Percentiles rank a stretch among this genome's conserved stretches.
phyloP scores from a whole-genome alignment of 2,888 invertebrate species.

The Glaucopsyche alexis region DNA sequence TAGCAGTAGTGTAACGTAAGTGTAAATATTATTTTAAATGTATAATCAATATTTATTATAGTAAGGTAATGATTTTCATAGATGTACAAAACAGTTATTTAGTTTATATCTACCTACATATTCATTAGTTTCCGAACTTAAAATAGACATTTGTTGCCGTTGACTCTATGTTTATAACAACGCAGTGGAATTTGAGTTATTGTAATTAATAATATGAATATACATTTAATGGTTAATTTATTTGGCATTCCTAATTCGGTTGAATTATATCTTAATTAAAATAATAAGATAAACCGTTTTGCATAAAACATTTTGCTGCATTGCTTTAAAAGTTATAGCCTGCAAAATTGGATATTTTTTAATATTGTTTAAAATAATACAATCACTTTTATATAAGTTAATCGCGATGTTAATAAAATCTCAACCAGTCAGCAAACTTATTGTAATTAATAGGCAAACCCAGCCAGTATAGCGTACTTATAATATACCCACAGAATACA shows the following conservation, averaged over 20 bases:
- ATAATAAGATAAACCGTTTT: not conserved
- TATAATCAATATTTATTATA: constrained; percentile 26
- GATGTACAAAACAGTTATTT: constrained; percentile 26
- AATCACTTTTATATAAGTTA: too few relatives aligned
- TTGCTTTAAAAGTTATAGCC: too few relatives aligned
- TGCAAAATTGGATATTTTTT: too few relatives aligned
- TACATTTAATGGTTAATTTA: constrained; percentile 2
- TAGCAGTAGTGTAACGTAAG: constrained; percentile 8
- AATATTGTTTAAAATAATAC: too few relatives aligned
- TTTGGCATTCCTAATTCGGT: constrained; percentile 6
- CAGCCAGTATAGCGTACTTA: too few relatives aligned
- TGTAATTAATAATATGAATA: constrained; percentile 1
- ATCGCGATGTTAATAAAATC: too few relatives aligned
- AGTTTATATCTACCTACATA: constrained; percentile 16
- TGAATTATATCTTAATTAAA: constrained; percentile 11
- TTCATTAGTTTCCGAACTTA: not conserved
- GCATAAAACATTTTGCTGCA: too few relatives aligned
- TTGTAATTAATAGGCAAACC: too few relatives aligned
- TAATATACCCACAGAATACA: too few relatives aligned
- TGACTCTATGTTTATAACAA: not conserved
- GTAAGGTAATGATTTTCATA: constrained; percentile 12
- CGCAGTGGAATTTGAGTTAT: constrained; percentile 1
- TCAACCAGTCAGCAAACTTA: too few relatives aligned
- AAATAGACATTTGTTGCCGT: not conserved
- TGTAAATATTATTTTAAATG: constrained; percentile 31